Conservation (phyloP, 2,113 vertebrate genomes). For the Triplophysa tibetana region DNA sequence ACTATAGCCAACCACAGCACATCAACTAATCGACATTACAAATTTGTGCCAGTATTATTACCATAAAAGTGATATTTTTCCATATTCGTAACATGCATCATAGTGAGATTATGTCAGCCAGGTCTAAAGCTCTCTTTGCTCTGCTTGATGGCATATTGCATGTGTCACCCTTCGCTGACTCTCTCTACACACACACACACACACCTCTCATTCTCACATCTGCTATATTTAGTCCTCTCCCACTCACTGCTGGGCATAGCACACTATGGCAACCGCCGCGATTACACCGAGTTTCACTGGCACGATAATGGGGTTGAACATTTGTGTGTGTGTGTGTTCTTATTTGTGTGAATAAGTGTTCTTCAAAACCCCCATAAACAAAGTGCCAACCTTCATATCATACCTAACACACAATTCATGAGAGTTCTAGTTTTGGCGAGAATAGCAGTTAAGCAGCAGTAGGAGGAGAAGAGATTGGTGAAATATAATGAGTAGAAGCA, state of each 20-base stretch:
- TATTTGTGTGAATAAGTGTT: not conserved
- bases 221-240: constrained; percentile 55
- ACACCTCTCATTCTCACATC: constrained; percentile 35
- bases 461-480: not conserved
- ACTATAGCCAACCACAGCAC: too few relatives aligned
- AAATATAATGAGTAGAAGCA: constrained; percentile 37
- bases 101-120: not conserved
- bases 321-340: constrained; percentile 1
- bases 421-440: constrained; percentile 33
- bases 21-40: too few relatives aligned
- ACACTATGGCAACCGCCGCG: constrained; percentile 55
- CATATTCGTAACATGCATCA: not conserved
- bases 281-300: constrained; percentile 46
- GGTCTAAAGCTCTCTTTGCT: constrained; percentile 15
- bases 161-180: not conserved
- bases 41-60: too few relatives aligned
- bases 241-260: constrained; percentile 38
- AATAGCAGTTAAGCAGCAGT: constrained; percentile 42
- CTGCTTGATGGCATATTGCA: constrained; percentile 36
- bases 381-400: constrained; percentile 33
- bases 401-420: constrained; percentile 16
- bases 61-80: too few relatives aligned
- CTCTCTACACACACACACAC: not conserved
- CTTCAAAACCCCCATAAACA: constrained; percentile 27
- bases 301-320: constrained; percentile 23